Base-by-base conservation (phyloP, 2,113 vertebrate species). In the Brachypodius melanocephalos region DNA sequence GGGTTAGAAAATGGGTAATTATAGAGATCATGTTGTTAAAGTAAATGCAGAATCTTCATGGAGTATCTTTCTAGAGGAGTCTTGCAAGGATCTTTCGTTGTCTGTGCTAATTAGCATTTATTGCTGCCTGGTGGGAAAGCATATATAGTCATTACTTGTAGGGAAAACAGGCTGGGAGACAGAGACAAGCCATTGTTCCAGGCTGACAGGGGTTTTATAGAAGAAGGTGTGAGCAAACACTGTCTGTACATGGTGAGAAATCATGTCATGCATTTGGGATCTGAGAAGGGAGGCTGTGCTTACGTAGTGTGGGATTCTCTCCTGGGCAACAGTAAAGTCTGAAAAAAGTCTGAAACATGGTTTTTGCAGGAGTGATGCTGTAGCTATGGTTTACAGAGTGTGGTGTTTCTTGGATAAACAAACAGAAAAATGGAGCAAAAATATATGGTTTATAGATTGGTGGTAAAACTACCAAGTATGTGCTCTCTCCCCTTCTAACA, bases 1-100 rank as follows among this genome's bases (percentile, higher is more conserved):
- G 48, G 76, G 84, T 93, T 96, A 93, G 96, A 92, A 93, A 92
- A 92, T 77, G 80, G 73, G 80, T 90, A 85, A 92, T 95, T 95
- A 78, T 13, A 63, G 89, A 49, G 82, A 91, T 69, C 82, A 46
- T 76, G 67, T 87, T 89, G 89, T 88, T 94, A 88, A 83, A 73
- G 83, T 90, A 90, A 93, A 93, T 69, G 92, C 80, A 81, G 61
- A 89, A 57, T 89, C 94, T 92, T 90, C 52, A 9, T 36, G 46
- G 85, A 94, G 51, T 67, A 26, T 80, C 72, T 84, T 94, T 88
- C 62, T 86, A 62, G 68, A 90, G 76, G 72, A 91, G 83, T 59
- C 79, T 94, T 92, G 85, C 90, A 86, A 83, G 75, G 75, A 69
- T 77, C 42, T 90, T 63, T 74, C 80, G 63, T 71, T 63, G 54